Conservation (phyloP, 2,113 vertebrate genomes). For the Dromaius novaehollandiae region DNA sequence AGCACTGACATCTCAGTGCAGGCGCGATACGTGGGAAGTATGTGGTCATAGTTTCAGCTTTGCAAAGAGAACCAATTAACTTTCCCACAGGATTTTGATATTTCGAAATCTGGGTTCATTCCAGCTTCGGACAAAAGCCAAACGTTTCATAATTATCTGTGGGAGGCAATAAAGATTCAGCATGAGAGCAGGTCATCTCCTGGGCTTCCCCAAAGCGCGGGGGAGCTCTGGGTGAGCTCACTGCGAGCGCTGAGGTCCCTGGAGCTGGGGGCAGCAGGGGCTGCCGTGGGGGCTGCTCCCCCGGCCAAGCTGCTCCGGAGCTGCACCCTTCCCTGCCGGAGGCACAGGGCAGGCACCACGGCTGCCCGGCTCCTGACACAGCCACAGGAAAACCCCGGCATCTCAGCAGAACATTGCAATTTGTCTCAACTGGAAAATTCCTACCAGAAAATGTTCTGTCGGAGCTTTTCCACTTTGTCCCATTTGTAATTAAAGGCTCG, state of each 20-base stretch:
- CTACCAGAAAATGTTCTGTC: not conserved
- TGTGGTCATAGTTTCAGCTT: conserved; percentile 34
- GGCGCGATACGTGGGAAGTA: not conserved
- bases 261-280: not conserved
- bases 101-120: conserved; percentile 21
- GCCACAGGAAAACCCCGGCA: not conserved
- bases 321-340: not conserved
- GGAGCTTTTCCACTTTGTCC: not conserved
- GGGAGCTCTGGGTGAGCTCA: not conserved
- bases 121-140: not conserved
- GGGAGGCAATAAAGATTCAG: not conserved
- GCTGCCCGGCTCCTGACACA: not conserved
- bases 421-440: not conserved
- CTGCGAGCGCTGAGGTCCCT: not conserved
- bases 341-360: fast-evolving
- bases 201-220: not conserved
- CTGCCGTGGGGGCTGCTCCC: not conserved
- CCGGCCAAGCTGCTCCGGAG: not conserved
- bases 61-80: not conserved
- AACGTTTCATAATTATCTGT: conserved; percentile 3
- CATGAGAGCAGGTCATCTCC: not conserved
- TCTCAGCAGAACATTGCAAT: not conserved
- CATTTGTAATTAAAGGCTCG: not conserved
- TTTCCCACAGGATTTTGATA: conserved; percentile 15
- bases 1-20: not conserved